Conservation (phyloP, 2,888 invertebrate species). For the Thelaira solivaga region DNA sequence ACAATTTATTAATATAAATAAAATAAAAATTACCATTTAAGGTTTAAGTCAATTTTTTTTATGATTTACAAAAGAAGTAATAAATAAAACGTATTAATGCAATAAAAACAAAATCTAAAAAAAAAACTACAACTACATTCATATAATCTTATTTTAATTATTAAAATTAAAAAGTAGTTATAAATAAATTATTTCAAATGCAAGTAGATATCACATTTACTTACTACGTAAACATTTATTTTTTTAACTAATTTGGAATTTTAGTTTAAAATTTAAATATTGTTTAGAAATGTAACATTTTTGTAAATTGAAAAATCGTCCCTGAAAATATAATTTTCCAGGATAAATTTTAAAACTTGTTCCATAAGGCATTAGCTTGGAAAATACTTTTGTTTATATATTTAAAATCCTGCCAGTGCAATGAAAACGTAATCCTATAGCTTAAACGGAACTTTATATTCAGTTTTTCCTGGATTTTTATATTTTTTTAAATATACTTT, state of each 20-base stretch:
- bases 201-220: neutral
- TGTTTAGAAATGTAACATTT: neutral
- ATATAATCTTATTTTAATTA: slow-evolving; percentile 41
- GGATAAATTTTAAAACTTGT: neutral
- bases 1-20: slow-evolving; percentile 19
- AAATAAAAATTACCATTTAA: slow-evolving; percentile 37
- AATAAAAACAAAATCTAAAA: neutral
- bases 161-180: slow-evolving; percentile 1
- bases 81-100: slow-evolving; percentile 3
- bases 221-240: no score
- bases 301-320: slow-evolving; percentile 19
- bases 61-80: slow-evolving; percentile 18
- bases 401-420: no score
- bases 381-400: no score
- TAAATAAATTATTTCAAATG: neutral
- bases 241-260: no score
- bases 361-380: no score
- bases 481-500: neutral
- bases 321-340: slow-evolving; percentile 4
- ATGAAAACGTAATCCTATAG: no score
- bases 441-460: no score
- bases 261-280: neutral
- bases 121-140: slow-evolving; percentile 15
- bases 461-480: neutral
- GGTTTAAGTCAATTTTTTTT: slow-evolving; percentile 52